A percentile compares a stretch with the other conserved stretches of the same genome.
phyloP scores from a whole-genome alignment of 2,797 vertebrate genomes.

The Mionectes olivaceus region DNA sequence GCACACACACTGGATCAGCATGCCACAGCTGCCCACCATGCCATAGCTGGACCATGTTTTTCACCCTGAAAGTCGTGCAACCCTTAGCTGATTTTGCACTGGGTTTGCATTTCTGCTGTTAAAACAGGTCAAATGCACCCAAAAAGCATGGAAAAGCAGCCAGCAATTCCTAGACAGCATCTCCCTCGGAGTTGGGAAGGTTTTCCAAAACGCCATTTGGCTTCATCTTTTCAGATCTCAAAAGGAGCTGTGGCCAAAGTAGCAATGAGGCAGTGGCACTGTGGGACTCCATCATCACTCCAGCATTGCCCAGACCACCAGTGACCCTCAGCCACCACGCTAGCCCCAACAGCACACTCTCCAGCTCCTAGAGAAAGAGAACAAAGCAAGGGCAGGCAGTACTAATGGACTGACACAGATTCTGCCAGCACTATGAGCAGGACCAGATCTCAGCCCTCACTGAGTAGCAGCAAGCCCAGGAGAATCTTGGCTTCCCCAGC shows the following conservation, averaged over 20 bases:
- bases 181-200: not conserved
- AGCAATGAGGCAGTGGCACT: not conserved
- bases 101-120: not conserved
- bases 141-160: not conserved
- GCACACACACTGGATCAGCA: rapidly evolving
- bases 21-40: not conserved
- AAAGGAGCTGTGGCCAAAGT: not conserved
- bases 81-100: not conserved
- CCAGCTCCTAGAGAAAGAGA: not conserved
- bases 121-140: not conserved
- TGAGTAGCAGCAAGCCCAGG: not conserved
- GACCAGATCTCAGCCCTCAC: not conserved
- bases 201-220: not conserved
- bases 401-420: not conserved
- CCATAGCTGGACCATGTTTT: not conserved
- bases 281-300: not conserved
- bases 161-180: conserved; percentile 38
- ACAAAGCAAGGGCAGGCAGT: not conserved
- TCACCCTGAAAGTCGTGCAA: not conserved
- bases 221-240: not conserved
- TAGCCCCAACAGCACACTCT: not conserved
- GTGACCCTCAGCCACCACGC: not conserved
- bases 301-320: not conserved
- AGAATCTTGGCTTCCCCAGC: not conserved
- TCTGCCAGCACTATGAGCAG: not conserved